Evolutionary conservation across 1,140 invertebrate species (phyloP), one percentile per base, ranked within the genome.

Genomic region (Coptotermes formosanus): DNA sequence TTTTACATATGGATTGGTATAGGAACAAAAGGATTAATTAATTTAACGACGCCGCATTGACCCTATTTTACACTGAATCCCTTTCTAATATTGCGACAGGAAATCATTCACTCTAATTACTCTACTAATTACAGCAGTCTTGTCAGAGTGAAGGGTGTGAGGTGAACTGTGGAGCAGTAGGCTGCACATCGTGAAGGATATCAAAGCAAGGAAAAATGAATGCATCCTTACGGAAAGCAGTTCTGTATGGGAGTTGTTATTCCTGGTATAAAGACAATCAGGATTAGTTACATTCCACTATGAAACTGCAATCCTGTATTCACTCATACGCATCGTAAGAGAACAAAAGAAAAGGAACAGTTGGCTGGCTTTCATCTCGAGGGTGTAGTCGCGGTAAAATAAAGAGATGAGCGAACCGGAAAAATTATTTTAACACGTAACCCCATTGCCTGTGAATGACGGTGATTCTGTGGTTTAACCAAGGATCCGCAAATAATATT

Each of bases 381-480:
- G 64, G 25, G 64, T 9, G 30, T n/a, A 75, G 6, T 30, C n/a
- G 30, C 25, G n/a, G 25, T 75, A 25, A 75, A 75, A 75, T 75
- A 75, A 75, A 75, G 64, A 75, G 64, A 30, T 30, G 19, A 30
- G n/a, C 64, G 25, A 14, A 75, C 64, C 64, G 19, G 25, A 75
- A 75, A 75, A 30, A 75, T 25, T 25, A 21, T 75, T 75, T 75
- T 75, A 75, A 75, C 64, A 75, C 64, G 64, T 75, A 75, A 75
- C n/a, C 64, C 64, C 64, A 75, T 75, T 75, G 25, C 30, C n/a
- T n/a, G 64, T 25, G 14, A n/a, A 3, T 30, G 64, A 75, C n/a
- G 25, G 64, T 12, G 64, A 75, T 30, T 75, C 30, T 75, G 25
- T n/a, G 64, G n/a, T 75, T 30, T 30, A n/a, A 75, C 25, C 25